Evolutionary conservation across 2,888 invertebrate genomes (phyloP).

Genomic region (Leucophenga montana): DNA sequence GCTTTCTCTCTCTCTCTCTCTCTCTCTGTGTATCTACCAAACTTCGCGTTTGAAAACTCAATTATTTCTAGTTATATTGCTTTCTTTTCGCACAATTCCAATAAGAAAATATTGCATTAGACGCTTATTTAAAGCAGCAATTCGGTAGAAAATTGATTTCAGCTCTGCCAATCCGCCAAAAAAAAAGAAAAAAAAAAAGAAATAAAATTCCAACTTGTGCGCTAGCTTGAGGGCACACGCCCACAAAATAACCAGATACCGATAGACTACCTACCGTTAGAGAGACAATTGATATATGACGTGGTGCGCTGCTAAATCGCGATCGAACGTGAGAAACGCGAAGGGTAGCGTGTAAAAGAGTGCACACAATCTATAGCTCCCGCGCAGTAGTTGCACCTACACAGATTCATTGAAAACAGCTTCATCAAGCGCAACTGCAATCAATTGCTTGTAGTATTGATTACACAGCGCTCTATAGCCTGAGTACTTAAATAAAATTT

Average conservation of each 20-base stretch:
- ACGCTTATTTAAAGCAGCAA: slow-evolving; percentile 42
- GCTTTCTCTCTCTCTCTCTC: neutral
- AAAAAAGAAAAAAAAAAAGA: too few species aligned
- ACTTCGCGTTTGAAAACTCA: slow-evolving; percentile 22
- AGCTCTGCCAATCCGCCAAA: slow-evolving; percentile 45
- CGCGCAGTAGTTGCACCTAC: slow-evolving; percentile 3
- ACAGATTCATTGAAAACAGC: slow-evolving; percentile 2
- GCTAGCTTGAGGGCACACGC: slow-evolving; percentile 52
- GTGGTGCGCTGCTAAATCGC: slow-evolving; percentile 56
- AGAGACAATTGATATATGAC: slow-evolving; percentile 60
- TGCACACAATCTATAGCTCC: neutral
- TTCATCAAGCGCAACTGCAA: slow-evolving; percentile 6
- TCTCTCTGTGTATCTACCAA: neutral
- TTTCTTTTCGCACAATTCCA: slow-evolving; percentile 16
- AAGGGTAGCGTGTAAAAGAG: too few species aligned
- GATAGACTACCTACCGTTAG: slow-evolving; percentile 50
- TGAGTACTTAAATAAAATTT: slow-evolving; percentile 58
- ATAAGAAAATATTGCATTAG: slow-evolving; percentile 46
- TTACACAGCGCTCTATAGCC: slow-evolving; percentile 62
- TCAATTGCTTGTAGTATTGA: slow-evolving; percentile 48
- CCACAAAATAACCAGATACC: slow-evolving; percentile 56
- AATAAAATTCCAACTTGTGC: slow-evolving; percentile 41
- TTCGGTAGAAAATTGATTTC: slow-evolving; percentile 58
- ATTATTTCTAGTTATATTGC: slow-evolving; percentile 8
- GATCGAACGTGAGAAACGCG: too few species aligned